Percentiles rank a stretch among this genome's conserved stretches.
These are phyloP conservation scores for Scaptomyza tumidula DNA, from an alignment of 2,888 invertebrate species.

Conservation along the genomic window DNA sequence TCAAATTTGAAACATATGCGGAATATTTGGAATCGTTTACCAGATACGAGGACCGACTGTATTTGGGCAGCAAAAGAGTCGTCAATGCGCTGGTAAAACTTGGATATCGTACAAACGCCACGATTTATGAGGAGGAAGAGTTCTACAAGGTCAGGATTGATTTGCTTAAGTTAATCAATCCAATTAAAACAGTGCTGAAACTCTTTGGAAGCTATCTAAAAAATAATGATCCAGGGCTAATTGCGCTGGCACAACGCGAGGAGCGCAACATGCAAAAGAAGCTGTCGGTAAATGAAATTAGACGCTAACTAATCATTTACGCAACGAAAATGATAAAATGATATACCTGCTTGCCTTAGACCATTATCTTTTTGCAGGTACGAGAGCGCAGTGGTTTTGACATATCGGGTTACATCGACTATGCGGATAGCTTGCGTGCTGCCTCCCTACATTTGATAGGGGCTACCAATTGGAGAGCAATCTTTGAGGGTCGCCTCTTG, in stretches of 20 bases:
- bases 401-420: slow-evolving; percentile 62
- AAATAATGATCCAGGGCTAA: slow-evolving; percentile 87
- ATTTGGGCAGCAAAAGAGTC: slow-evolving; percentile 89
- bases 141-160: slow-evolving; percentile 87
- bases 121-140: slow-evolving; percentile 86
- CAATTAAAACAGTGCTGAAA: slow-evolving; percentile 82
- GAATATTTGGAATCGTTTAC: slow-evolving; percentile 93
- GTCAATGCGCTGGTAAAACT: slow-evolving; percentile 90
- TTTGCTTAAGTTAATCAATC: slow-evolving; percentile 87
- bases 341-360: slow-evolving; percentile 20
- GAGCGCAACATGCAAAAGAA: slow-evolving; percentile 90
- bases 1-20: slow-evolving; percentile 86
- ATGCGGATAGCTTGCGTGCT: slow-evolving; percentile 46
- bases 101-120: slow-evolving; percentile 87
- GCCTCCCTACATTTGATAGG: slow-evolving; percentile 6
- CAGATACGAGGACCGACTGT: slow-evolving; percentile 89
- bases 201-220: slow-evolving; percentile 87
- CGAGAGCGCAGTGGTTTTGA: slow-evolving; percentile 51
- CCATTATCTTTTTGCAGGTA: slow-evolving; percentile 59
- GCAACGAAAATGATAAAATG: not conserved
- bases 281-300: slow-evolving; percentile 86
- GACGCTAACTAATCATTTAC: not conserved
- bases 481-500: slow-evolving; percentile 45
- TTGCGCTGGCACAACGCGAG: slow-evolving; percentile 86
- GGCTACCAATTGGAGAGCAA: slow-evolving; percentile 44